Base-by-base conservation (phyloP, 2,888 invertebrate species). In the Aporophyla lueneburgensis region DNA sequence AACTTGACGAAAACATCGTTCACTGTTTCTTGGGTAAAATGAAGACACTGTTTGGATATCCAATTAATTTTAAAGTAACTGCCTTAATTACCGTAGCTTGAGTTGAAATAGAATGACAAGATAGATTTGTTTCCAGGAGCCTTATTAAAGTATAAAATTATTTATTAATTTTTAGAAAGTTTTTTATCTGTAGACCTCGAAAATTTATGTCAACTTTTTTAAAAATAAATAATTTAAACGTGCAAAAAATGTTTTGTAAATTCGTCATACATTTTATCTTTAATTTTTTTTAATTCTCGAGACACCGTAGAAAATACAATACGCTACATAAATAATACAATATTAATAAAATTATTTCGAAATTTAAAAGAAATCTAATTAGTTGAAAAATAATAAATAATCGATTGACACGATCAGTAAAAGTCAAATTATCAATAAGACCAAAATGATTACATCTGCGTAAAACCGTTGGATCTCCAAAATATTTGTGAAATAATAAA, bases 21-120 rank as follows among this genome's bases (percentile, higher is more conserved):
- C 33, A 46, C 43, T 58, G 79, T 33, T 71, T 24, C 16, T 14
- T 72, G 19, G n/a, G 21, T 53, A n/a, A 58, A 72, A 72, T 53
- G 6, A n/a, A 24, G 51, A 56, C 9, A 58, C 33, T 56, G 6
- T 46, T 51, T 63, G 14, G 6, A 71, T 72, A 72, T 53, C 16
- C 16, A 72, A 72, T 72, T 72, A 53, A 72, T 72, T 79, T 53
- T 21, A 53, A 65, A 65, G 72, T 40, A 46, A 63, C 14, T 43
- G 9, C 12, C 19, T 46, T 74, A 74, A 80, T 74, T 58, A 62
- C 33, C 21, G 7, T 51, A 68, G 58, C 62, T 74, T 63, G 27
- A 49, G n/a, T 19, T 63, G 6, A 53, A 74, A 46, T 67, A n/a
- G 12, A 5, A 27, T 53, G 14, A 53, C 67, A 78, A 62, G 21